These are phyloP conservation scores for Lemur catta DNA, from an alignment of 2,797 vertebrate genomes.

Conservation along the genomic window DNA sequence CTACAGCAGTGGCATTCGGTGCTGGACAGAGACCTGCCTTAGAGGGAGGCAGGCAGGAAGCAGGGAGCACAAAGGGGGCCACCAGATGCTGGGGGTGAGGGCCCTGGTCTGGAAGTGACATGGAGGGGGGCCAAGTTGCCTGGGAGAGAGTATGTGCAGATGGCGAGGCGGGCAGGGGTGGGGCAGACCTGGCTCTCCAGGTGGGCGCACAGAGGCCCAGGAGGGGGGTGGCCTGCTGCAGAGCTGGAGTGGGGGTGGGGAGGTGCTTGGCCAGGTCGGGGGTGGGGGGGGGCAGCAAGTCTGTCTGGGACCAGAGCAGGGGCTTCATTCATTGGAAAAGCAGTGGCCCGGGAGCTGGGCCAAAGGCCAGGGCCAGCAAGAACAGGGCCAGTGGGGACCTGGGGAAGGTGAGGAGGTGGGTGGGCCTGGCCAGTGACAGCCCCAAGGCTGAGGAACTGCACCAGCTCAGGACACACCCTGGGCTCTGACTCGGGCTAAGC, in stretches of 20 bases:
- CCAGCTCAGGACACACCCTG: neutral
- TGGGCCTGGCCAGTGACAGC: fast-evolving
- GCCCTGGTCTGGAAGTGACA: neutral
- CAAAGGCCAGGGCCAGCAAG: neutral
- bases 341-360: neutral
- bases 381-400: neutral
- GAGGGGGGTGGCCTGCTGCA: fast-evolving
- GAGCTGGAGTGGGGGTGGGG: neutral
- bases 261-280: neutral
- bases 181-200: neutral
- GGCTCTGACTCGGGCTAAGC: neutral
- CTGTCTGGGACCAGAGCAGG: neutral
- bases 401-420: neutral
- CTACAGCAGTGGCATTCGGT: neutral
- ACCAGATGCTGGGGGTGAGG: neutral
- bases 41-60: neutral
- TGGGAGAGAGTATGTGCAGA: too few species aligned
- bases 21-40: neutral
- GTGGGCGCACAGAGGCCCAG: neutral
- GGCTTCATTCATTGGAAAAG: neutral
- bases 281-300: fast-evolving
- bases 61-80: neutral
- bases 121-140: neutral
- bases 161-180: fast-evolving
- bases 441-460: neutral